Conservation (phyloP, 2,888 invertebrate species). For the Antitype chi region DNA sequence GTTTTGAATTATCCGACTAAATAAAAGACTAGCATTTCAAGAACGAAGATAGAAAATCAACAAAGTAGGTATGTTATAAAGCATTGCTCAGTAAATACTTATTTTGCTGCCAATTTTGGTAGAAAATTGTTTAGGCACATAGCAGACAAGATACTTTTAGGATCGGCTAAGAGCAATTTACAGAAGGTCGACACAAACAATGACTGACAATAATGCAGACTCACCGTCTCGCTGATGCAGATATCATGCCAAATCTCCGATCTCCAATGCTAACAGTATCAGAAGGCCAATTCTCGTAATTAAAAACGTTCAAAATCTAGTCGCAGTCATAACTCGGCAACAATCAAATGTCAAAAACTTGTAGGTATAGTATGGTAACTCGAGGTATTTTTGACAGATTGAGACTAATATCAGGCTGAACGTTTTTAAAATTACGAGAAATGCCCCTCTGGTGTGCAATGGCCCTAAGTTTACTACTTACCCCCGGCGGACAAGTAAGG, state of each 20-base stretch:
- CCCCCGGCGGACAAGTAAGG: constrained; percentile 19
- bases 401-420: too few species aligned
- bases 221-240: neutral
- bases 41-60: neutral
- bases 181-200: neutral
- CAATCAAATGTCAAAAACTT: too few species aligned
- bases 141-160: neutral
- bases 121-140: neutral
- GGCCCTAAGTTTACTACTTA: constrained; percentile 1
- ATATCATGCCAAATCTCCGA: neutral
- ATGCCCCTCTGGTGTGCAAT: neutral
- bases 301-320: too few species aligned
- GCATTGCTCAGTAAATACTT: neutral
- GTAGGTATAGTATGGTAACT: too few species aligned
- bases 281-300: too few species aligned
- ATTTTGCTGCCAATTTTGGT: neutral
- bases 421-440: too few species aligned
- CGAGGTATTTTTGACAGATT: too few species aligned
- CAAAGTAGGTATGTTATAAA: neutral
- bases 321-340: too few species aligned
- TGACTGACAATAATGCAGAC: neutral
- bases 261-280: neutral
- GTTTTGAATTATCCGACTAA: neutral
- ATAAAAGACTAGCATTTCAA: neutral
- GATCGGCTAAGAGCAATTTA: neutral